These are phyloP conservation scores for Alligator mississippiensis DNA, from an alignment of 2,113 vertebrate genomes.

Conservation along the genomic window DNA sequence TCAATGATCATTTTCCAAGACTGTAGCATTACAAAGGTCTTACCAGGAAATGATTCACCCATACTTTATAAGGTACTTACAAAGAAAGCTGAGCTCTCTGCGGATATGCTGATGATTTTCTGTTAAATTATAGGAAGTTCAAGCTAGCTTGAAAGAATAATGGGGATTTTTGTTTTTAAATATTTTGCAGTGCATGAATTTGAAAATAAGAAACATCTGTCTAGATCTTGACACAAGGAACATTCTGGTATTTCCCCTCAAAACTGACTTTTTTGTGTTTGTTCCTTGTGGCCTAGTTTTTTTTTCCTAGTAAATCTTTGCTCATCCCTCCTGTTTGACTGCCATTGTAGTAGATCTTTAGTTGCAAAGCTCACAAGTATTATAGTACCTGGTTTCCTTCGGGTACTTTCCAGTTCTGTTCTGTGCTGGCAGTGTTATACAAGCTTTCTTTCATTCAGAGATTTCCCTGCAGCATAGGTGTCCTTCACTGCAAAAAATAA, in stretches of 20 bases:
- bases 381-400: background rate
- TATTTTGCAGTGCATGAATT: background rate
- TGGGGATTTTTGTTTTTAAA: background rate
- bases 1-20: background rate
- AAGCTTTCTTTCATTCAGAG: background rate
- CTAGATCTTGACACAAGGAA: background rate
- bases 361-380: background rate
- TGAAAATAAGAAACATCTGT: background rate
- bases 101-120: constrained; percentile 35
- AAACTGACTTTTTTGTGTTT: background rate
- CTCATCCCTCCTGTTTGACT: background rate
- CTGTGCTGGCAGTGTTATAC: background rate
- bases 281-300: background rate
- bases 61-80: constrained; percentile 20
- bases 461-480: background rate
- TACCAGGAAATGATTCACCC: constrained; percentile 64
- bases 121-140: constrained; percentile 63
- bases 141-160: constrained; percentile 30
- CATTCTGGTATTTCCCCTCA: constrained; percentile 16
- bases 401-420: background rate
- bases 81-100: constrained; percentile 22
- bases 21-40: background rate
- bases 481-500: background rate
- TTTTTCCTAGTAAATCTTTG: background rate
- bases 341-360: background rate